phyloP scores from a whole-genome alignment of 2,113 vertebrate genomes.

The Mystacornis crossleyi region DNA sequence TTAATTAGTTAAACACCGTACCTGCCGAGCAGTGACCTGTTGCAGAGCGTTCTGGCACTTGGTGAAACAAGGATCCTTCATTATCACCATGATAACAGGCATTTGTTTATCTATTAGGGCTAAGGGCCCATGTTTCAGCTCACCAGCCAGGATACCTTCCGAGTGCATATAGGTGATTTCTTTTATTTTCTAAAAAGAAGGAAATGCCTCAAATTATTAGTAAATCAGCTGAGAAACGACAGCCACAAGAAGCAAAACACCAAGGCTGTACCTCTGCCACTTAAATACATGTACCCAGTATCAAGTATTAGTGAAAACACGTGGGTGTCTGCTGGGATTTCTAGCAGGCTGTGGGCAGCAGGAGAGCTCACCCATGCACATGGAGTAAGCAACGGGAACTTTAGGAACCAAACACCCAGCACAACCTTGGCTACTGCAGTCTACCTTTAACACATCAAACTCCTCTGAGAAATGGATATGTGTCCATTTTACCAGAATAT shows the following conservation, averaged over 20 bases:
- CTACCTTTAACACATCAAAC: background rate
- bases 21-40: constrained; percentile 92
- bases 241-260: background rate
- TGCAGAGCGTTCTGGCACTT: constrained; percentile 97
- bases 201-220: background rate
- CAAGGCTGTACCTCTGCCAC: background rate
- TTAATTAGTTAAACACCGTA: constrained; percentile 30
- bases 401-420: background rate
- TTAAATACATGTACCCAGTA: background rate
- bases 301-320: background rate
- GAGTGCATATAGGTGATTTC: constrained; percentile 99
- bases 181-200: constrained; percentile 89
- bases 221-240: background rate
- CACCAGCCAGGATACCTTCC: constrained; percentile 94
- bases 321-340: background rate
- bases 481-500: background rate
- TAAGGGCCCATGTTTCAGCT: constrained; percentile 93
- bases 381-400: background rate
- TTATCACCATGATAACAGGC: constrained; percentile 97
- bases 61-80: constrained; percentile 90
- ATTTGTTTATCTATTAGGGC: constrained; percentile 93
- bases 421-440: background rate
- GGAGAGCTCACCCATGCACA: background rate
- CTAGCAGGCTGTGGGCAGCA: background rate
- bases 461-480: rapidly evolving